These are phyloP conservation scores for Heterochromis multidens DNA, from an alignment of 2,113 vertebrate species.

Conservation along the genomic window DNA sequence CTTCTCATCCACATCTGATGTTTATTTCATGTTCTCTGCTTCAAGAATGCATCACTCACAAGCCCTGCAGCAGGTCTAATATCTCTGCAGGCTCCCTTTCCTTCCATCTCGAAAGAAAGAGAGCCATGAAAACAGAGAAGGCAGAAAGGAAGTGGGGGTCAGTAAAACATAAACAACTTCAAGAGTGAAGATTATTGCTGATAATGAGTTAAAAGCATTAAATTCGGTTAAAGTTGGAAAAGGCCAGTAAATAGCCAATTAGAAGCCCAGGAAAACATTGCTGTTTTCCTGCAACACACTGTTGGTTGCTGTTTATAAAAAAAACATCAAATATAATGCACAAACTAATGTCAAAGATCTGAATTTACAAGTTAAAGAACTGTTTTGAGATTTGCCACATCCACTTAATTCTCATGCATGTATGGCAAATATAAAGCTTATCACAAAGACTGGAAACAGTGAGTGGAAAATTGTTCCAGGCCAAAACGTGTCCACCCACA, in stretches of 20 bases:
- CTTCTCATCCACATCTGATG: conserved; percentile 40
- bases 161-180: not conserved
- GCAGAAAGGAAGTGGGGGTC: not conserved
- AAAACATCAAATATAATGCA: not conserved
- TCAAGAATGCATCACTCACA: conserved; percentile 47
- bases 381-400: not conserved
- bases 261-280: not conserved
- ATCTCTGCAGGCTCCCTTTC: conserved; percentile 27
- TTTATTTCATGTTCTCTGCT: conserved; percentile 65
- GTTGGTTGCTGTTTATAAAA: not conserved
- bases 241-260: not conserved
- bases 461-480: not conserved
- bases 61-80: conserved; percentile 35
- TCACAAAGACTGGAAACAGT: not conserved
- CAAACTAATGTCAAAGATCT: not conserved
- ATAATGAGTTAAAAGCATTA: conserved; percentile 1
- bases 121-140: not conserved
- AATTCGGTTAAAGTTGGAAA: not conserved
- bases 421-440: not conserved
- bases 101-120: conserved; percentile 7
- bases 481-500: not conserved
- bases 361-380: not conserved
- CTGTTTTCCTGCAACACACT: not conserved
- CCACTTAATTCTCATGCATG: not conserved
- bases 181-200: not conserved